These are phyloP conservation scores for Eurypyga helias DNA, from an alignment of 2,113 vertebrate genomes.

Conservation along the genomic window DNA sequence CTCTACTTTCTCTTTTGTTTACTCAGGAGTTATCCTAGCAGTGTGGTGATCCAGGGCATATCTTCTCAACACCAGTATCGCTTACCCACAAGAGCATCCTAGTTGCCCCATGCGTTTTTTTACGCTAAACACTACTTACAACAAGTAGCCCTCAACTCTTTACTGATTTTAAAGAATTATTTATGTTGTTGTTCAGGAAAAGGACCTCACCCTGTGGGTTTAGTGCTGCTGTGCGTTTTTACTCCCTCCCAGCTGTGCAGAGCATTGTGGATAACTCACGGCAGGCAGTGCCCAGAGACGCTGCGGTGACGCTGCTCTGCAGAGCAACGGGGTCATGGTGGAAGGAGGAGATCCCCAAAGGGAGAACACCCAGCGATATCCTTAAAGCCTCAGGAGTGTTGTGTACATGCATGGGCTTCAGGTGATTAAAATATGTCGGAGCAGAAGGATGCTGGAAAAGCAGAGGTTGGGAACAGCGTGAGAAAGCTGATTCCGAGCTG, in stretches of 20 bases:
- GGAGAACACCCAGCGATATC: rapidly evolving
- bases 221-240: background rate
- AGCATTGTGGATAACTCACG: background rate
- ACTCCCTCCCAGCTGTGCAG: background rate
- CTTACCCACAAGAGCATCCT: too few species aligned
- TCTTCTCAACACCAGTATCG: background rate
- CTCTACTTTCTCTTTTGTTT: background rate
- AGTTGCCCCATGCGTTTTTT: background rate
- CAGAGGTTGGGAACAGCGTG: background rate
- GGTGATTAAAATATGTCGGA: background rate
- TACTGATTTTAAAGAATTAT: background rate
- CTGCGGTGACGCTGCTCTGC: background rate
- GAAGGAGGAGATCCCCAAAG: background rate
- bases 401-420: background rate
- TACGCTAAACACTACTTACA: background rate
- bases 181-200: too few species aligned
- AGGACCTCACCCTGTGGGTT: background rate
- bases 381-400: background rate
- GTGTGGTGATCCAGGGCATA: background rate
- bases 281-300: background rate
- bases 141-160: background rate
- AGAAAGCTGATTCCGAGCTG: too few species aligned
- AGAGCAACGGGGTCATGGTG: background rate
- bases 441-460: background rate
- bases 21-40: background rate